Evolutionary conservation across 2,888 invertebrate genomes (phyloP), one percentile per base, ranked within the genome.

Genomic region (Eupithecia inturbata): DNA sequence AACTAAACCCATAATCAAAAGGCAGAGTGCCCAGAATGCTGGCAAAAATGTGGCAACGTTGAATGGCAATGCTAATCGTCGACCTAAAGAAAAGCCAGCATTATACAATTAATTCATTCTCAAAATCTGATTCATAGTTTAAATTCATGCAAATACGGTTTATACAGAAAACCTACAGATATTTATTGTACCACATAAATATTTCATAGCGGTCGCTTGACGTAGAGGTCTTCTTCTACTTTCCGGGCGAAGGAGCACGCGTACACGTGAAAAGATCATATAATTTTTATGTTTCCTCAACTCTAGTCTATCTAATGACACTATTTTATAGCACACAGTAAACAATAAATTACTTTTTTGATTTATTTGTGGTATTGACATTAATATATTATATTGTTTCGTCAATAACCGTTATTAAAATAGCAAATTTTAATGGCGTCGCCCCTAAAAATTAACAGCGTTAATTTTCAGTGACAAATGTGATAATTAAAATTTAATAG

Each of bases 201-300:
- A 81, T 83, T 81, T 85, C 82, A 85, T 83, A 82, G 82, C 86
- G 85, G 88, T 91, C 85, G 87, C 84, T 85, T 70, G 73, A 64
- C 74, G 39, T 71, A 70, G 63, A 72, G 45, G 33, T 72, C 64
- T 73, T 74, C 36, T 39, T 41, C 22, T 1, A 12, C 36, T 82
- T 80, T 88, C 82, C 88, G 87, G 89, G 89, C 84, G 83, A 85
- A 82, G 82, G 81, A 84, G 86, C 85, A 81, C 81, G 82, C 84
- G 79, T 86, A 91, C 92, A 92, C 91, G 92, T 93, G 91, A 91
- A 89, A 89, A 87, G 88, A 89, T 88, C 89, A 88, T 91, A 92
- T 90, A 91, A 87, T 85, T 93, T 92, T 93, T 91, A 93, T 91
- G 90, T 87, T 91, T 91, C 89, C 91, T 91, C 84, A 78, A 84